These are phyloP conservation scores for Virgularia gustaviana DNA, from an alignment of 92 coral and sea anemone species.

Conservation along the genomic window DNA sequence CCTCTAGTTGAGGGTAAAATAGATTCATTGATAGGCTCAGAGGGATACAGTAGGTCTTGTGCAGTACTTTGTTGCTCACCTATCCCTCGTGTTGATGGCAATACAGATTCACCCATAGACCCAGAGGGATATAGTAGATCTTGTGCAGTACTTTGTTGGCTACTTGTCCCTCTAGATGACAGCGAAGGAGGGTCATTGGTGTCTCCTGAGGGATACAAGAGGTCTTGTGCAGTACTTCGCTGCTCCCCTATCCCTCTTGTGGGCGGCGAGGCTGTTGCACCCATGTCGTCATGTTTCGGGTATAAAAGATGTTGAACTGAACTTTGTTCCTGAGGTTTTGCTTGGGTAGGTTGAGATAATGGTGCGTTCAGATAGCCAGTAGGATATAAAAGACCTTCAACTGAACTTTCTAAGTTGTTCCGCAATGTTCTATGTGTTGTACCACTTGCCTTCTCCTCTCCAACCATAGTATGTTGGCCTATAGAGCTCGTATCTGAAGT, in stretches of 20 bases:
- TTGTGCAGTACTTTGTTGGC: background rate
- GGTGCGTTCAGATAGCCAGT: no score
- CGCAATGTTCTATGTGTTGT: no score
- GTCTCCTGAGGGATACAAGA: constrained; percentile 1
- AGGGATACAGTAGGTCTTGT: constrained; percentile 11
- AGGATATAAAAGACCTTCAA: no score
- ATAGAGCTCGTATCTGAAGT: no score
- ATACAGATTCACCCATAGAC: background rate
- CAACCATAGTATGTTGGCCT: no score
- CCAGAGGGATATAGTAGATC: constrained; percentile 2
- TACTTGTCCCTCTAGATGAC: background rate
- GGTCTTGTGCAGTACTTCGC: background rate
- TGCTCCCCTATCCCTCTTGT: background rate
- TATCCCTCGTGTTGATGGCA: background rate
- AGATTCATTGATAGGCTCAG: background rate
- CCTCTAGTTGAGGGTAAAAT: background rate
- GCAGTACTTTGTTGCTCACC: background rate
- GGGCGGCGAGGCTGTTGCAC: background rate
- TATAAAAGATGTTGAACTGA: constrained; percentile 8
- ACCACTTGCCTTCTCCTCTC: no score
- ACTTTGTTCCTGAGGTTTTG: background rate
- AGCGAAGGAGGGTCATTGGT: background rate
- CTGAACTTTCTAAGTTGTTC: no score
- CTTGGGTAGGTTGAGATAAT: no score
- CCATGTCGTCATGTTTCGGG: background rate